Evolutionary conservation across 2,888 invertebrate species (phyloP).

Genomic region (Vesta saturnalis): DNA sequence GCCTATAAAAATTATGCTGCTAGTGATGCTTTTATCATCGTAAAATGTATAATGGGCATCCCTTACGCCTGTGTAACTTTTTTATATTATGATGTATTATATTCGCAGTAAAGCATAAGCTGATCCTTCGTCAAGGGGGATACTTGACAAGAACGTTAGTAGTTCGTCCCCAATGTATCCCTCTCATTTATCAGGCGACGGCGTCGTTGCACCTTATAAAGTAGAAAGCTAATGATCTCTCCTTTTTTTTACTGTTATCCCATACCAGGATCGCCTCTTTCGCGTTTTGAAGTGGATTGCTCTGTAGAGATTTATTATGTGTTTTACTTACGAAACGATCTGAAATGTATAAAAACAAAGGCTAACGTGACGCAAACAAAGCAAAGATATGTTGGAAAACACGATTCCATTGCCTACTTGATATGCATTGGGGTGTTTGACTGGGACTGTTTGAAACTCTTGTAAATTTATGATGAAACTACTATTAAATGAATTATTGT

Average conservation of each 20-base stretch:
- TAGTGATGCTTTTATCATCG: no score
- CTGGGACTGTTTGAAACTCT: constrained; percentile 34
- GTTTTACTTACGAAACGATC: constrained; percentile 33
- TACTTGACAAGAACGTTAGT: constrained; percentile 40
- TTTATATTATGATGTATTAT: constrained; percentile 43
- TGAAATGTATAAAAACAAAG: constrained; percentile 28
- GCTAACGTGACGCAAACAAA: constrained; percentile 31
- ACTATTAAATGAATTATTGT: constrained; percentile 27
- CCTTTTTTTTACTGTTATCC: constrained; percentile 37
- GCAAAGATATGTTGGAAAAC: constrained; percentile 24
- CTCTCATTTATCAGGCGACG: constrained; percentile 44
- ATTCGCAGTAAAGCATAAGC: constrained; percentile 34
- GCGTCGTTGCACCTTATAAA: constrained; percentile 38
- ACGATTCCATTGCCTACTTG: constrained; percentile 34
- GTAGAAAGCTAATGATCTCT: constrained; percentile 37
- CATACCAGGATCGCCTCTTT: constrained; percentile 28
- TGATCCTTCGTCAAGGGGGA: constrained; percentile 39
- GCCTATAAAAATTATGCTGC: no score
- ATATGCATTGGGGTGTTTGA: constrained; percentile 37
- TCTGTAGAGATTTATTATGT: constrained; percentile 35
- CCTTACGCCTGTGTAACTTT: no score
- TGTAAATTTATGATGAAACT: constrained; percentile 28
- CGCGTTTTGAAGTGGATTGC: constrained; percentile 29
- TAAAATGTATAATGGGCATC: background rate
- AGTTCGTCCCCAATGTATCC: constrained; percentile 37